Conservation (phyloP, 2,888 invertebrate species). For the Lasioglossum pauxillum region DNA sequence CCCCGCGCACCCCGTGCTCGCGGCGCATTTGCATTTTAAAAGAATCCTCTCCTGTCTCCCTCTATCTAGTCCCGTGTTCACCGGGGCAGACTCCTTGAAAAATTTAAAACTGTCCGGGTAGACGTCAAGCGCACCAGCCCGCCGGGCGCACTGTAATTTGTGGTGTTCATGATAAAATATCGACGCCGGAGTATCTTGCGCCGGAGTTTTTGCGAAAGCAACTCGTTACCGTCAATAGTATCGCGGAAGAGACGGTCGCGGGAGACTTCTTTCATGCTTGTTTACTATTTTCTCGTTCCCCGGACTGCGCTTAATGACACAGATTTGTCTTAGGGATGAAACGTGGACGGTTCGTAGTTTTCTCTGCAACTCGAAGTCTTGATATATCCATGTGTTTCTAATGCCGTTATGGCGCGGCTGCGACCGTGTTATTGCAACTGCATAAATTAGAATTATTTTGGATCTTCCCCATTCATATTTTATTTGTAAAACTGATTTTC, state of each 20-base stretch:
- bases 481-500: too few relatives aligned
- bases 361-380: not conserved
- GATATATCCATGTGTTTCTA: not conserved
- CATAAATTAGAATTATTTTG: too few relatives aligned
- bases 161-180: conserved; percentile 62
- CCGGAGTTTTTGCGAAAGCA: not conserved
- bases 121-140: conserved; percentile 63
- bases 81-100: conserved; percentile 69
- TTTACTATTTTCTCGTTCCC: not conserved
- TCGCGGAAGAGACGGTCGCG: not conserved
- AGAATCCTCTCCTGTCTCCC: conserved; percentile 45
- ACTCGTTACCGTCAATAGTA: conserved; percentile 26
- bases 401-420: too few relatives aligned
- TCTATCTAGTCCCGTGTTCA: not conserved
- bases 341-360: not conserved
- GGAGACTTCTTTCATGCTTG: conserved; percentile 2
- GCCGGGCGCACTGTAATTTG: conserved; percentile 53
- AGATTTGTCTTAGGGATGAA: conserved; percentile 6
- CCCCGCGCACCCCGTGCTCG: conserved; percentile 27
- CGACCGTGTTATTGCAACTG: too few relatives aligned
- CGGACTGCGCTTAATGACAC: not conserved
- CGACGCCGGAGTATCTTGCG: conserved; percentile 18
- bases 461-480: too few relatives aligned
- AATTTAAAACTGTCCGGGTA: conserved; percentile 78
- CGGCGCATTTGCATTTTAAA: conserved; percentile 69